Percentiles rank a stretch among this genome's conserved stretches.
Conservation (phyloP, 2,797 vertebrate genomes). For the Micropoecilia bifurca region DNA sequence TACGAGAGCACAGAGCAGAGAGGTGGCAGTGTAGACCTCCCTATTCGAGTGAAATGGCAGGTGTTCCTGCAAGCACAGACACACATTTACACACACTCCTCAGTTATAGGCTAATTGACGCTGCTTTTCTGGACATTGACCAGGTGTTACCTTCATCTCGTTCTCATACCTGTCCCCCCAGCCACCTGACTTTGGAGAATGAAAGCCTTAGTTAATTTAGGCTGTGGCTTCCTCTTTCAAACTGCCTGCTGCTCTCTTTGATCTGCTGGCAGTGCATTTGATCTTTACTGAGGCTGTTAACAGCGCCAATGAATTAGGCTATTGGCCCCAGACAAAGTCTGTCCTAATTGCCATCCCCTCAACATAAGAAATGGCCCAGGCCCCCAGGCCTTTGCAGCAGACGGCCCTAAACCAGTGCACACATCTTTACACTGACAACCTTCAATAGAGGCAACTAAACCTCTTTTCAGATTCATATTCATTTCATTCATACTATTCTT, state of each 20-base stretch:
- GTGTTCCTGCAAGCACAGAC: slow-evolving; percentile 35
- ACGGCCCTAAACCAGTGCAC: slow-evolving; percentile 11
- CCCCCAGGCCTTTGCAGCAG: slow-evolving; percentile 38
- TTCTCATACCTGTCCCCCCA: slow-evolving; percentile 80
- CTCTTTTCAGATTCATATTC: slow-evolving; percentile 3
- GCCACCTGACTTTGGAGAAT: slow-evolving; percentile 80
- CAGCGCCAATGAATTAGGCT: slow-evolving; percentile 71
- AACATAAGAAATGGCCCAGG: slow-evolving; percentile 60
- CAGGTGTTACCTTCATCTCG: slow-evolving; percentile 86
- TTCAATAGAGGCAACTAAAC: slow-evolving; percentile 16
- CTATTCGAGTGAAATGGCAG: slow-evolving; percentile 33
- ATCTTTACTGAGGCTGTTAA: slow-evolving; percentile 80
- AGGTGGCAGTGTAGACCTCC: slow-evolving; percentile 36
- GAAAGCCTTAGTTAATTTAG: slow-evolving; percentile 81
- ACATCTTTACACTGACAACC: slow-evolving; percentile 26
- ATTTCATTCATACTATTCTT: neutral
- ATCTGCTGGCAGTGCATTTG: slow-evolving; percentile 72
- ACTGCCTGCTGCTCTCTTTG: slow-evolving; percentile 70
- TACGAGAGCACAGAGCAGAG: neutral
- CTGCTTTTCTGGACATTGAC: slow-evolving; percentile 80
- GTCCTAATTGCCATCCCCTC: slow-evolving; percentile 70
- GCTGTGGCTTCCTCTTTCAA: slow-evolving; percentile 79
- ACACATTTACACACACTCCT: slow-evolving; percentile 33
- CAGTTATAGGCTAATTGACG: slow-evolving; percentile 71
- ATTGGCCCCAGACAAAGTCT: slow-evolving; percentile 65